phyloP scores from a whole-genome alignment of 1,140 invertebrate species.

The Acromyrmex charruanus region DNA sequence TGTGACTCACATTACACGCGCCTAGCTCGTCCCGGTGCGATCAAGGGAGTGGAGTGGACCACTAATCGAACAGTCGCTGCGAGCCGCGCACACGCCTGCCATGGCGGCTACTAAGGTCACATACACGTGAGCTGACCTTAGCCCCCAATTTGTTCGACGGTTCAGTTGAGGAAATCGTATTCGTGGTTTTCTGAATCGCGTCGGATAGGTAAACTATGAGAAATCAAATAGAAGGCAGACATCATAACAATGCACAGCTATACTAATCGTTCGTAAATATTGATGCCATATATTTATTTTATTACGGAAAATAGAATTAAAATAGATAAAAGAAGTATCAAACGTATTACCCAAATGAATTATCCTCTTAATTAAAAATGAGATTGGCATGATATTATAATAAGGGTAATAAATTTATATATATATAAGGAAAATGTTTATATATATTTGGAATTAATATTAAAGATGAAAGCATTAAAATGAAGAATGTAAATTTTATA shows the following conservation, averaged over 20 bases:
- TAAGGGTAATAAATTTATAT: background rate
- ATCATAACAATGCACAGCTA: background rate
- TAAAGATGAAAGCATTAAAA: background rate
- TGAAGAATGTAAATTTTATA: background rate
- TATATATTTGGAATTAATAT: background rate
- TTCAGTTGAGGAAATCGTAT: slow-evolving; percentile 75
- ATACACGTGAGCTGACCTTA: slow-evolving; percentile 80
- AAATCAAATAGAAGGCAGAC: background rate
- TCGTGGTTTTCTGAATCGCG: slow-evolving; percentile 64
- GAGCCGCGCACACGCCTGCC: slow-evolving; percentile 63
- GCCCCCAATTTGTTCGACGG: slow-evolving; percentile 81
- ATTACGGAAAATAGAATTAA: background rate
- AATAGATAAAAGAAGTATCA: background rate
- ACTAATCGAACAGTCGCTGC: slow-evolving; percentile 64
- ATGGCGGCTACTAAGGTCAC: slow-evolving; percentile 69
- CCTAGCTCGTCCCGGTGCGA: slow-evolving; percentile 66
- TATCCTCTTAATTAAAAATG: background rate
- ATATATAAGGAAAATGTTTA: no score
- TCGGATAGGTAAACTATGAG: slow-evolving; percentile 17
- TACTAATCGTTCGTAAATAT: background rate
- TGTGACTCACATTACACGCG: slow-evolving; percentile 84
- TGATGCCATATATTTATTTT: background rate
- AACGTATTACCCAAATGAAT: background rate
- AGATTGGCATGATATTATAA: background rate
- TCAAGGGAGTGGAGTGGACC: slow-evolving; percentile 67